phyloP scores from a whole-genome alignment of 2,113 vertebrate genomes.

The Varanus salvator region DNA sequence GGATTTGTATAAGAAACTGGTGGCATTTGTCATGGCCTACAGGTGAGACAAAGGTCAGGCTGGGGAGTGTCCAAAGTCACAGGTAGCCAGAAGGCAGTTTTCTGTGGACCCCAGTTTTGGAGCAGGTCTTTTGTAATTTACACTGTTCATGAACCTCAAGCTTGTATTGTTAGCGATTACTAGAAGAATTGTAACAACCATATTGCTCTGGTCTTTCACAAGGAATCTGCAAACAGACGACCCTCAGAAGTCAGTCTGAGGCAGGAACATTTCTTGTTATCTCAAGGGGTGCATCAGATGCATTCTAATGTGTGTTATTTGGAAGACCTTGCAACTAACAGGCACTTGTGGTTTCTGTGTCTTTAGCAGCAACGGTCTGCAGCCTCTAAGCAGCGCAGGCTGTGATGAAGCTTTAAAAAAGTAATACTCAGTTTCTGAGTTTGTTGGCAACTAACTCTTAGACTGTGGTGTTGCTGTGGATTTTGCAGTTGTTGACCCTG shows the following conservation, averaged over 20 bases:
- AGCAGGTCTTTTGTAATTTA: too few species aligned
- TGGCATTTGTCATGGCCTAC: constrained; percentile 97
- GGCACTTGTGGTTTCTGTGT: not conserved
- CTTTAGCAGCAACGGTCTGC: not conserved
- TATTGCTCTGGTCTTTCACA: not conserved
- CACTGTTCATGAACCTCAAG: too few species aligned
- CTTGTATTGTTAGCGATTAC: too few species aligned
- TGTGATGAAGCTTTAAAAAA: not conserved
- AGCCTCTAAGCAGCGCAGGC: too few species aligned
- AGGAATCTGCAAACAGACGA: not conserved
- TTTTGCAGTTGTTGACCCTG: not conserved
- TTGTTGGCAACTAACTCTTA: not conserved
- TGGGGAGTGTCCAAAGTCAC: too few species aligned
- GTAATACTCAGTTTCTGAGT: not conserved
- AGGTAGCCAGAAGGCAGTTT: not conserved
- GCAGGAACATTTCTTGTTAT: not conserved
- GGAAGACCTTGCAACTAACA: too few species aligned
- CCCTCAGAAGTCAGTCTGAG: not conserved
- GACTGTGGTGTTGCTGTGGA: not conserved
- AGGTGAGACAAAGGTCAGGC: constrained; percentile 78
- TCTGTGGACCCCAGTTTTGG: too few species aligned
- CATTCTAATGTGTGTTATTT: too few species aligned
- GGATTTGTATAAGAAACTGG: constrained; percentile 89
- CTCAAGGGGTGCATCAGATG: not conserved
- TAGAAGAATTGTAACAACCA: not conserved